Percentiles rank a stretch among this genome's conserved stretches.
These are phyloP conservation scores for Hyles lineata DNA, from an alignment of 2,888 invertebrate species.

Conservation along the genomic window DNA sequence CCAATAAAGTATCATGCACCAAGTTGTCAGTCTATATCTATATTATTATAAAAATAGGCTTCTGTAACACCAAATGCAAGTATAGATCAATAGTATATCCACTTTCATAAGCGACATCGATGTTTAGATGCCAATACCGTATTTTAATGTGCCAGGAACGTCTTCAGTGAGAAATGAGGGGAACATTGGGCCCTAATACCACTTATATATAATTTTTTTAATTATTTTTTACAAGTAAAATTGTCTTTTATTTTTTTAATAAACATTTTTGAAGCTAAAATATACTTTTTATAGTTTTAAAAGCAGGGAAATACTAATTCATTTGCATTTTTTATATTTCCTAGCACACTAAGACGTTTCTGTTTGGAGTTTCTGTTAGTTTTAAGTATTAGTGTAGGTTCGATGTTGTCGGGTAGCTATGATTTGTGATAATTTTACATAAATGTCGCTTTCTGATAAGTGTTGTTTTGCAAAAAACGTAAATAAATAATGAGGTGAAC, in stretches of 20 bases:
- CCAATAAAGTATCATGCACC: too few species aligned
- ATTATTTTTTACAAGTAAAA: background rate
- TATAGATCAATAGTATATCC: constrained; percentile 3
- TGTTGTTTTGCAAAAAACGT: constrained; percentile 20
- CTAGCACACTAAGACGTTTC: background rate
- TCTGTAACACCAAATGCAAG: constrained; percentile 3
- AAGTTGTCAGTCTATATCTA: background rate
- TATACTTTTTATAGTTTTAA: background rate
- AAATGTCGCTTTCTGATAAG: constrained; percentile 21
- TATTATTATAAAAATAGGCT: constrained; percentile 1
- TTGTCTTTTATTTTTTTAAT: background rate
- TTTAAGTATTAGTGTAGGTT: constrained; percentile 21
- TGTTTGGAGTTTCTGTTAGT: constrained; percentile 20
- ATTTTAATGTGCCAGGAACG: constrained; percentile 8
- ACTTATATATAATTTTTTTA: background rate
- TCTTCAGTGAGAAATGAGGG: background rate
- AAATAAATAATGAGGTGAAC: constrained; percentile 20
- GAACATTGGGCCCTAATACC: background rate
- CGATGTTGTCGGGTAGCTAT: constrained; percentile 16
- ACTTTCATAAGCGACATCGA: constrained; percentile 14
- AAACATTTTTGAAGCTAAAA: too few species aligned
- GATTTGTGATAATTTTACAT: constrained; percentile 24
- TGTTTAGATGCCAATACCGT: constrained; percentile 6
- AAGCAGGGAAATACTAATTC: background rate
- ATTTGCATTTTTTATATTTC: background rate